Conservation (phyloP, 2,113 vertebrate genomes). For the Uropsilus gracilis region DNA sequence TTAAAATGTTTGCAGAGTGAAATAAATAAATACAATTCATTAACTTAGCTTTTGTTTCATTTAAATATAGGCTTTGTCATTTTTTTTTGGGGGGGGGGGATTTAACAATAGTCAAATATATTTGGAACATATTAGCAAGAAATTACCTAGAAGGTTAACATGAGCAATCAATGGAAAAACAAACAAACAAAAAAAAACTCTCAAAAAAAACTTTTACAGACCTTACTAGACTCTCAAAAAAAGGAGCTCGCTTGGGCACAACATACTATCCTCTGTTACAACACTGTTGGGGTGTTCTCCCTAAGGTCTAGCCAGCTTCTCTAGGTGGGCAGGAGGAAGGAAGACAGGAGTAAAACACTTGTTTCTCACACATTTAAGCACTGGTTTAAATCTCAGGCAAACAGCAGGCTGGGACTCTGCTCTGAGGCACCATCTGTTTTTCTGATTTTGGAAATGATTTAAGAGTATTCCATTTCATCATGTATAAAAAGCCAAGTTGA, state of each 20-base stretch:
- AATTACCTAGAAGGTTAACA: neutral
- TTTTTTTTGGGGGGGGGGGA: neutral
- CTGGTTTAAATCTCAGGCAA: conserved; percentile 71
- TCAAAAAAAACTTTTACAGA: too few species aligned
- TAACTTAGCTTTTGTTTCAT: neutral
- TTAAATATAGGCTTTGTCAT: neutral
- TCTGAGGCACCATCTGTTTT: conserved; percentile 72
- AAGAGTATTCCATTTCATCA: conserved; percentile 44
- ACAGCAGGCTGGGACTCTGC: conserved; percentile 45
- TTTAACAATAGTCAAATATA: neutral
- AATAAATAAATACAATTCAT: neutral
- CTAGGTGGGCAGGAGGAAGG: neutral
- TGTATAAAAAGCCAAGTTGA: conserved; percentile 51
- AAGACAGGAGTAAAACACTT: neutral
- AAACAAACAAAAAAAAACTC: too few species aligned
- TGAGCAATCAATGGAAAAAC: neutral
- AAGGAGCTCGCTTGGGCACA: neutral
- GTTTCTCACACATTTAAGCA: neutral
- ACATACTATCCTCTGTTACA: neutral
- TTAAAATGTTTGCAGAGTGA: neutral
- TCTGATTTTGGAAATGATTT: conserved; percentile 74
- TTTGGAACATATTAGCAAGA: neutral
- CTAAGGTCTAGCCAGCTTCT: too few species aligned
- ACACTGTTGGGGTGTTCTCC: neutral
- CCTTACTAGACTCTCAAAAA: neutral